phyloP scores from a whole-genome alignment of 2,113 vertebrate genomes.

The Microcebus tavaratra region DNA sequence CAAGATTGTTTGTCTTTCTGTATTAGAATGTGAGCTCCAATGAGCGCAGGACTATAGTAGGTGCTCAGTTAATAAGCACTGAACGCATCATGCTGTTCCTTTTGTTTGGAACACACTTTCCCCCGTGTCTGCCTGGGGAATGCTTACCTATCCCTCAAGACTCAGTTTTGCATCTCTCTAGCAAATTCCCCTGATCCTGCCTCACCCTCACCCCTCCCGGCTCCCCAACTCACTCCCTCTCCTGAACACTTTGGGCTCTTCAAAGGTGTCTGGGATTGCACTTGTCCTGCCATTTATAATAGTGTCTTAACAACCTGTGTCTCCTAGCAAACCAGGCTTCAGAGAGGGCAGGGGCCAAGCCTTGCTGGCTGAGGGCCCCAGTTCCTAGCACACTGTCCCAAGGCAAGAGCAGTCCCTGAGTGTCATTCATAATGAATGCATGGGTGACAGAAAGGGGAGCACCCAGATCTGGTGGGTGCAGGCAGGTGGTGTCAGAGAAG shows the following conservation, averaged over 20 bases:
- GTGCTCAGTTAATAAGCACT: neutral
- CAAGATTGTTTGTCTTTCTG: neutral
- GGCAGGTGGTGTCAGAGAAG: neutral
- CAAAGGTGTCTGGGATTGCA: neutral
- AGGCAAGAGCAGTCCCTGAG: accelerated
- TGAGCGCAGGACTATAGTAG: neutral
- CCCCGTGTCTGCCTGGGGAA: neutral
- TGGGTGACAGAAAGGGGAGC: neutral
- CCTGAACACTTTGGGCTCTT: neutral
- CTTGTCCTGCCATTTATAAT: neutral
- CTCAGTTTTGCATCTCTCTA: neutral
- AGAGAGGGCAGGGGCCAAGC: neutral
- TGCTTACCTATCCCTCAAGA: neutral
- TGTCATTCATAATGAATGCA: neutral
- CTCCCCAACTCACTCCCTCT: neutral
- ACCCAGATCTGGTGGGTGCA: neutral
- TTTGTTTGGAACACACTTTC: neutral
- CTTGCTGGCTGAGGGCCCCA: neutral
- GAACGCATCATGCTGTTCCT: neutral
- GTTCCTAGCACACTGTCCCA: neutral
- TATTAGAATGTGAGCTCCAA: neutral
- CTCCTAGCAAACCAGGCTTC: neutral
- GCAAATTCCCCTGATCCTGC: neutral
- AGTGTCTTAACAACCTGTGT: neutral
- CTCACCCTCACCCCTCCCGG: neutral